Conservation (phyloP, 2,797 vertebrate species). For the Macroramphosus scolopax region DNA sequence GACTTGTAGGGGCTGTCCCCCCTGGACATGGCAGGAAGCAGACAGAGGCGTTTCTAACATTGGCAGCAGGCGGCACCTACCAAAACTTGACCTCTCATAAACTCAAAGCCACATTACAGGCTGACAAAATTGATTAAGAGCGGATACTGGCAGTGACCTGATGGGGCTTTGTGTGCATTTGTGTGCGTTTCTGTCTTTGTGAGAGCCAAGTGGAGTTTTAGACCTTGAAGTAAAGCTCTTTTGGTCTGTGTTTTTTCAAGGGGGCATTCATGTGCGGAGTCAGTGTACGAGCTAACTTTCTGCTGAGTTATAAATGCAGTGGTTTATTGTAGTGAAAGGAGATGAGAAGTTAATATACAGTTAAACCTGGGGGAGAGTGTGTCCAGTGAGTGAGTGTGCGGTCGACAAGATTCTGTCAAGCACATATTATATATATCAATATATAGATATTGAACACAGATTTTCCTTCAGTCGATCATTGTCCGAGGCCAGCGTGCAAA, state of each 20-base stretch:
- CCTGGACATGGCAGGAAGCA: slow-evolving; percentile 64
- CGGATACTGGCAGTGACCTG: slow-evolving; percentile 32
- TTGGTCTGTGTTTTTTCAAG: not conserved
- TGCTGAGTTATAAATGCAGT: too few species aligned
- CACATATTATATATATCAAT: too few species aligned
- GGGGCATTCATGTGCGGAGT: not conserved
- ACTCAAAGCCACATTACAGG: slow-evolving; percentile 63
- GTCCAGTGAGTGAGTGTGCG: too few species aligned
- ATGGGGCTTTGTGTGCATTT: slow-evolving; percentile 9
- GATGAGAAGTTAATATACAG: too few species aligned
- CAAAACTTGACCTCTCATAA: slow-evolving; percentile 43
- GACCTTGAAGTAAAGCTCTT: not conserved
- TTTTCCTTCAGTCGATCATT: too few species aligned
- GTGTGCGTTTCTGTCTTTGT: not conserved
- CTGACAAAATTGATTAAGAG: slow-evolving; percentile 66
- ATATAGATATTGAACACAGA: too few species aligned
- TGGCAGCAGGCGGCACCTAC: slow-evolving; percentile 50
- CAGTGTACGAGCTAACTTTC: too few species aligned
- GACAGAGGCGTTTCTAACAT: slow-evolving; percentile 70
- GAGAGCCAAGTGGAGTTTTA: slow-evolving; percentile 1
- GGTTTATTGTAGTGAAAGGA: too few species aligned
- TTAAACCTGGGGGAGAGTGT: too few species aligned
- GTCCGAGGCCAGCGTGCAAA: too few species aligned
- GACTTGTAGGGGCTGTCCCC: slow-evolving; percentile 63
- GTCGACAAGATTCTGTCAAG: too few species aligned